Percentiles rank a stretch among this genome's conserved stretches.
phyloP scores from a whole-genome alignment of 1,140 invertebrate species.

The Drosophila hydei region DNA sequence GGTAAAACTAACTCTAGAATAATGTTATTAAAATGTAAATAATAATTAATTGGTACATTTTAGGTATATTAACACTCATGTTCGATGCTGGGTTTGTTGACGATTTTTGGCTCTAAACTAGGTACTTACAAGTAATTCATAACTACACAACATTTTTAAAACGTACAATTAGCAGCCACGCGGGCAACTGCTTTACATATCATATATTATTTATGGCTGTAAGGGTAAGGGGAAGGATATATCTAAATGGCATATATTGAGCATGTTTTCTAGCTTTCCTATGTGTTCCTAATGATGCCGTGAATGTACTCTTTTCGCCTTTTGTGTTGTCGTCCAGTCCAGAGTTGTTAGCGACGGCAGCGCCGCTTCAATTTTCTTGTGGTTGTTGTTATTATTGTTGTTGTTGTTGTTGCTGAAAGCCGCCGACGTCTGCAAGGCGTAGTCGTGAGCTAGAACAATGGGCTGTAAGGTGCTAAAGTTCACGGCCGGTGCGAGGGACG shows the following conservation, averaged over 20 bases:
- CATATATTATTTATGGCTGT: constrained; percentile 26
- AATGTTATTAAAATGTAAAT: background rate
- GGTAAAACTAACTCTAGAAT: background rate
- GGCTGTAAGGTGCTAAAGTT: constrained; percentile 67
- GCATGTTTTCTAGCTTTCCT: constrained; percentile 15
- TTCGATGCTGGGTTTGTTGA: background rate
- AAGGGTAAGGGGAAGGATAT: constrained; percentile 9
- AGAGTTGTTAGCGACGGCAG: constrained; percentile 41
- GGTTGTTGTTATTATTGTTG: constrained; percentile 30
- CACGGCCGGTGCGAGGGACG: constrained; percentile 45
- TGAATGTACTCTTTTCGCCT: constrained; percentile 36
- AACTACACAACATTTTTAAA: constrained; percentile 37
- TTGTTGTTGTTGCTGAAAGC: constrained; percentile 43
- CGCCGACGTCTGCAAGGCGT: constrained; percentile 56
- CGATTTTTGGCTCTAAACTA: constrained; percentile 13
- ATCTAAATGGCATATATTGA: constrained; percentile 20
- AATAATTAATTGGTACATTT: constrained; percentile 33
- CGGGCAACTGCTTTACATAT: constrained; percentile 8
- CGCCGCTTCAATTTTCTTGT: constrained; percentile 11
- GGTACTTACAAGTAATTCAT: constrained; percentile 18
- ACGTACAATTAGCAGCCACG: constrained; percentile 31
- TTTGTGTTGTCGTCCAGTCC: constrained; percentile 47
- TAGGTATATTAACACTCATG: constrained; percentile 18
- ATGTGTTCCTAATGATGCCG: constrained; percentile 39
- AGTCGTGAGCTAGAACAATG: constrained; percentile 59